phyloP scores from a whole-genome alignment of 2,797 vertebrate species.

The Glyptemys insculpta region DNA sequence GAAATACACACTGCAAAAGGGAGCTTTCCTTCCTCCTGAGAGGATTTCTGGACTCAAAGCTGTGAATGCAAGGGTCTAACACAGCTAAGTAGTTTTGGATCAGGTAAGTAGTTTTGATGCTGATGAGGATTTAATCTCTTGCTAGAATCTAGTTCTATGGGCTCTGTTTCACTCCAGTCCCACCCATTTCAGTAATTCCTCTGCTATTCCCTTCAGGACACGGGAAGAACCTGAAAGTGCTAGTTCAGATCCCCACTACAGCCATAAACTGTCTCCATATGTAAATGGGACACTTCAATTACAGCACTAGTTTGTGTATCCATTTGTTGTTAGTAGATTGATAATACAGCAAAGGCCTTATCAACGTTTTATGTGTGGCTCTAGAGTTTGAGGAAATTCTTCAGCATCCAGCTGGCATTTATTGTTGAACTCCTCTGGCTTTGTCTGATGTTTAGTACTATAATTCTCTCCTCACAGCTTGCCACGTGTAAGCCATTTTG shows the following conservation, averaged over 20 bases:
- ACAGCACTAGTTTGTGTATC: neutral
- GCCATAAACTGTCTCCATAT: neutral
- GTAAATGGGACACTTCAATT: neutral
- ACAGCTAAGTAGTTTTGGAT: neutral
- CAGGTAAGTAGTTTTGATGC: neutral
- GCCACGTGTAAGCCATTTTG: neutral
- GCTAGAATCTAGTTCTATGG: neutral
- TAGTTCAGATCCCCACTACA: neutral
- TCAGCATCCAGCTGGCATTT: neutral
- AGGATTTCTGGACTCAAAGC: no score
- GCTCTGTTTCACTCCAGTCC: neutral
- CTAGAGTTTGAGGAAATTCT: neutral
- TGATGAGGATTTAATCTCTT: neutral
- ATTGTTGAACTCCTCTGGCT: neutral
- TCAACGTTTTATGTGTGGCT: neutral
- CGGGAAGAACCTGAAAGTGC: neutral
- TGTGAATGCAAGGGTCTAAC: no score
- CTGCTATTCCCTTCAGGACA: neutral
- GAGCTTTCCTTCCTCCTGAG: no score
- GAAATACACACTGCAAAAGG: no score
- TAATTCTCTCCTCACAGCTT: neutral
- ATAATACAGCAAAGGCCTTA: neutral
- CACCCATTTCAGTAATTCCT: neutral
- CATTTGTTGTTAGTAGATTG: neutral
- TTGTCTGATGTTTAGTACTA: neutral